Conservation (phyloP, 1,140 invertebrate genomes). For the Tetramorium alpestre region DNA sequence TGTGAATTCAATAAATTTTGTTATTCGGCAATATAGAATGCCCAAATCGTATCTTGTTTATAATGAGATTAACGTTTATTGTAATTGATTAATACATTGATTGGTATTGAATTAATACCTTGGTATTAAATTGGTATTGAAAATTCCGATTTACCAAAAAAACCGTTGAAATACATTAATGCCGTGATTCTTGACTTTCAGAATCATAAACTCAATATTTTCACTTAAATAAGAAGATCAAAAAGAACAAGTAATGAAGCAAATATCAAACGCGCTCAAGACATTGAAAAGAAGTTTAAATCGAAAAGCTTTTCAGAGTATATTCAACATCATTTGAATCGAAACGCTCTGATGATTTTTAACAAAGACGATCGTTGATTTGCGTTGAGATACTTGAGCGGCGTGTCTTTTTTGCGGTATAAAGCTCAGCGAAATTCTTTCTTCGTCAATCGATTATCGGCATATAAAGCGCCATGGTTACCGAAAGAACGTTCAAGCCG, state of each 20-base stretch:
- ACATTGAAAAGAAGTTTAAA: conserved; percentile 29
- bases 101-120: background rate
- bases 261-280: conserved; percentile 8
- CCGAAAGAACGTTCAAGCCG: conserved; percentile 36
- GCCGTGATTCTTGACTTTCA: conserved; percentile 6
- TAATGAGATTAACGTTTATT: conserved; percentile 26
- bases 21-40: background rate
- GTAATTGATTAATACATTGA: background rate
- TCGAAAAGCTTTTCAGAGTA: conserved; percentile 5
- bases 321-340: conserved; percentile 16
- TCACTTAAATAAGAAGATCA: conserved; percentile 3
- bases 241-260: background rate
- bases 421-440: conserved; percentile 36
- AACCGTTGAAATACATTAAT: background rate
- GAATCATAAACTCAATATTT: conserved; percentile 21
- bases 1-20: background rate
- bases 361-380: conserved; percentile 48
- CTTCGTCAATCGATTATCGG: conserved; percentile 48
- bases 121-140: background rate
- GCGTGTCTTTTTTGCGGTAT: conserved; percentile 16
- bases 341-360: conserved; percentile 26
- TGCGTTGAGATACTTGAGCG: conserved; percentile 8
- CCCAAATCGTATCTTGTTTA: background rate
- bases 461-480: conserved; percentile 6
- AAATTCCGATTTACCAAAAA: background rate